Conservation (phyloP, 2,113 vertebrate genomes). For the Struthidea cinerea region DNA sequence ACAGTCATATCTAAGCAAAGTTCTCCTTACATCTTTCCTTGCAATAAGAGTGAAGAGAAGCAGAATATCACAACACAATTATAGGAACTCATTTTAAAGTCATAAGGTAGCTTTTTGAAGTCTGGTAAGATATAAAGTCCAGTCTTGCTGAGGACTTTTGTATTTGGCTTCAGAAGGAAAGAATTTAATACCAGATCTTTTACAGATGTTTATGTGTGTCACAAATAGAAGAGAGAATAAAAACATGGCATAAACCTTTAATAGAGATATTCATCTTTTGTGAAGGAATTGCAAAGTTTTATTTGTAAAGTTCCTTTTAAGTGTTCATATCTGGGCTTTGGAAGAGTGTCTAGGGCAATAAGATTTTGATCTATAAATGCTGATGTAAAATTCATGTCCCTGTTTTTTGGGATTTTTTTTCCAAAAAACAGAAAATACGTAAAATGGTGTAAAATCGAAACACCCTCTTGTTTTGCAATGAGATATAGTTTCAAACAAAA, state of each 20-base stretch:
- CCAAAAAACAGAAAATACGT: neutral
- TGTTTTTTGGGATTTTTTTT: neutral
- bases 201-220: neutral
- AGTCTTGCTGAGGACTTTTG: neutral
- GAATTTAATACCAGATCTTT: neutral
- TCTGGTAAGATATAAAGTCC: neutral
- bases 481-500: neutral
- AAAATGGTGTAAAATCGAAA: neutral
- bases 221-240: neutral
- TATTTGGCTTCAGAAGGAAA: neutral
- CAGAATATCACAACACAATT: neutral
- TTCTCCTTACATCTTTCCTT: neutral
- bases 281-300: neutral
- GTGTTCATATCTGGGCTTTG: neutral
- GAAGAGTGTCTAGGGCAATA: neutral
- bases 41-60: neutral
- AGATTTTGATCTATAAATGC: neutral
- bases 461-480: neutral
- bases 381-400: neutral
- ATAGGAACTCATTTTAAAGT: neutral
- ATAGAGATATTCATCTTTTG: neutral
- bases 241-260: neutral
- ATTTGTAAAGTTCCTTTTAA: neutral
- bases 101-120: neutral
- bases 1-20: neutral